Percentiles rank a stretch among this genome's conserved stretches.
Conservation (phyloP, 1,140 invertebrate genomes). For the Temnothorax nylanderi region DNA sequence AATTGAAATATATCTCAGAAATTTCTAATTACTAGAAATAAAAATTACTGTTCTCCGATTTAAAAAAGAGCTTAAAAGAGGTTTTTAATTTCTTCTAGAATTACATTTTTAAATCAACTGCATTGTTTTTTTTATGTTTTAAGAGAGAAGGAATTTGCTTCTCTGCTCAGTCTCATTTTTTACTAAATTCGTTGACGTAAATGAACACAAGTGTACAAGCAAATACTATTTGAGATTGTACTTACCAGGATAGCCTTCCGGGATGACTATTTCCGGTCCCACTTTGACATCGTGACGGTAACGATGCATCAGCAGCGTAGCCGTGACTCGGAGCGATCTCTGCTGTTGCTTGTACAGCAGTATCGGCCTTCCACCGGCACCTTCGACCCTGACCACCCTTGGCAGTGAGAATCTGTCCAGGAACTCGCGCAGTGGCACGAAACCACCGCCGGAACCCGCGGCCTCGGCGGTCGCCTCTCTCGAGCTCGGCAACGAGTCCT, state of each 20-base stretch:
- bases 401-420: slow-evolving; percentile 82
- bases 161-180: neutral
- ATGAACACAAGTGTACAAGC: neutral
- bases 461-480: slow-evolving; percentile 80
- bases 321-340: slow-evolving; percentile 78
- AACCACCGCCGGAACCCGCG: slow-evolving; percentile 77
- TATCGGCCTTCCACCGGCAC: slow-evolving; percentile 81
- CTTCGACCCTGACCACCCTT: slow-evolving; percentile 80
- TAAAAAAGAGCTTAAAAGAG: no score
- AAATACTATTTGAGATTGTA: slow-evolving; percentile 36
- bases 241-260: slow-evolving; percentile 83
- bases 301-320: slow-evolving; percentile 80
- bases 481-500: slow-evolving; percentile 81
- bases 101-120: no score
- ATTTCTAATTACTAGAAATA: no score
- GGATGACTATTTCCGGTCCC: slow-evolving; percentile 82
- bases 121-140: no score
- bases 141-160: neutral
- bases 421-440: slow-evolving; percentile 80
- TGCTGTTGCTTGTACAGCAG: slow-evolving; percentile 82
- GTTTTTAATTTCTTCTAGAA: no score
- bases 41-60: no score
- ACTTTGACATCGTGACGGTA: slow-evolving; percentile 80
- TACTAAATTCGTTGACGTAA: neutral
- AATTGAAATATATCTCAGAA: neutral